Conservation (phyloP, 2,113 vertebrate genomes). For the Cettia cetti region DNA sequence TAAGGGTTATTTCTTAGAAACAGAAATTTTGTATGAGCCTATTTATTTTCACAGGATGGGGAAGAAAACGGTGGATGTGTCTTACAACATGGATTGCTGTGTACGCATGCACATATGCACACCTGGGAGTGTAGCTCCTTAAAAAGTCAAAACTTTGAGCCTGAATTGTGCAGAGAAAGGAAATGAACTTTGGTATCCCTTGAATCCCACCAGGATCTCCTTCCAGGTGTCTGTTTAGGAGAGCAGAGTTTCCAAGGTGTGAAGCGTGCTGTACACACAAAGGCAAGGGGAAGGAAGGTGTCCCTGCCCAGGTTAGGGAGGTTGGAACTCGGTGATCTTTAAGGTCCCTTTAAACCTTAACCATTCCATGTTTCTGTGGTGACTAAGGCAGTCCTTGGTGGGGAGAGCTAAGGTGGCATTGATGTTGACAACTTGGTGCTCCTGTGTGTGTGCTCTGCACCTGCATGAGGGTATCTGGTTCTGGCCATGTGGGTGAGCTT, state of each 20-base stretch:
- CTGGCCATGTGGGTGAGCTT: not conserved
- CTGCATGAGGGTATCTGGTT: not conserved
- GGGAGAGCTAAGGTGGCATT: no score
- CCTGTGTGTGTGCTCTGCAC: not conserved
- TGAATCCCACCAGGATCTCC: not conserved
- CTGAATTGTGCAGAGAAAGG: not conserved
- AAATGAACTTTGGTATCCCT: not conserved
- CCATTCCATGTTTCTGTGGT: not conserved
- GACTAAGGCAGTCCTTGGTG: not conserved
- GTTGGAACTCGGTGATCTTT: not conserved
- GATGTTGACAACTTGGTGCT: not conserved
- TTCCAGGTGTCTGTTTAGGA: not conserved
- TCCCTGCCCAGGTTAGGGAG: not conserved
- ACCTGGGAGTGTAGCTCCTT: not conserved
- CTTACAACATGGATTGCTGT: not conserved
- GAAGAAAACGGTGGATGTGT: not conserved
- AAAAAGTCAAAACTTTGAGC: not conserved
- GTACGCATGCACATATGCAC: rapidly evolving
- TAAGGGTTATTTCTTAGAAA: not conserved
- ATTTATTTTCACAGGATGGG: not conserved
- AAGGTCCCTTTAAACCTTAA: not conserved
- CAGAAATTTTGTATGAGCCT: not conserved
- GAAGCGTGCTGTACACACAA: rapidly evolving
- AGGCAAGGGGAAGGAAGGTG: not conserved
- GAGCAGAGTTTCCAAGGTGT: not conserved